phyloP scores from a whole-genome alignment of 2,888 invertebrate genomes.

The Hemicrepidius hirtus region DNA sequence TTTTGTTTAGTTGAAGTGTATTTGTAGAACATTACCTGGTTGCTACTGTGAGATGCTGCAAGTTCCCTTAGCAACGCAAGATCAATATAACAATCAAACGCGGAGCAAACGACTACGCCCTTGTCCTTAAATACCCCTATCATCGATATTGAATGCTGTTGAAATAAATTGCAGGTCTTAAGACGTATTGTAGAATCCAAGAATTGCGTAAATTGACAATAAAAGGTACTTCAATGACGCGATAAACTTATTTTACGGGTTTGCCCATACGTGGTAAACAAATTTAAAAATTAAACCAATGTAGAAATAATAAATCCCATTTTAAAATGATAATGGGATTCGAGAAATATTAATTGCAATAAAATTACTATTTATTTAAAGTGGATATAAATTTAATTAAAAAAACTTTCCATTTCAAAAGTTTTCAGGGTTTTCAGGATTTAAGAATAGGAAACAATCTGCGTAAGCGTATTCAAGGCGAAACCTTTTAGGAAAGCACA shows the following conservation, averaged over 20 bases:
- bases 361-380: no score
- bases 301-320: no score
- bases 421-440: not conserved
- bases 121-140: constrained; percentile 63
- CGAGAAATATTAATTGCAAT: no score
- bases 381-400: not conserved
- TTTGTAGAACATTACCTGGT: constrained; percentile 38
- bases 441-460: constrained; percentile 7
- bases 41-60: constrained; percentile 62
- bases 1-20: constrained; percentile 18
- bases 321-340: no score
- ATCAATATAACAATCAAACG: constrained; percentile 71
- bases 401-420: not conserved
- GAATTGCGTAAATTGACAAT: not conserved
- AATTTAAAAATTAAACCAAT: not conserved
- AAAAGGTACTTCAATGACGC: not conserved
- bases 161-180: constrained; percentile 39
- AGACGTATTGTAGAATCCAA: not conserved
- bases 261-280: not conserved
- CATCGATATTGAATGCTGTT: constrained; percentile 40
- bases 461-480: constrained; percentile 4
- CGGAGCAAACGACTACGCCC: constrained; percentile 67
- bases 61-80: constrained; percentile 67
- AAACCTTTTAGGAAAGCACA: constrained; percentile 1
- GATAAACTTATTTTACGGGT: not conserved